Conservation (phyloP, 1,140 invertebrate genomes). For the Drosophila paulistorum region DNA sequence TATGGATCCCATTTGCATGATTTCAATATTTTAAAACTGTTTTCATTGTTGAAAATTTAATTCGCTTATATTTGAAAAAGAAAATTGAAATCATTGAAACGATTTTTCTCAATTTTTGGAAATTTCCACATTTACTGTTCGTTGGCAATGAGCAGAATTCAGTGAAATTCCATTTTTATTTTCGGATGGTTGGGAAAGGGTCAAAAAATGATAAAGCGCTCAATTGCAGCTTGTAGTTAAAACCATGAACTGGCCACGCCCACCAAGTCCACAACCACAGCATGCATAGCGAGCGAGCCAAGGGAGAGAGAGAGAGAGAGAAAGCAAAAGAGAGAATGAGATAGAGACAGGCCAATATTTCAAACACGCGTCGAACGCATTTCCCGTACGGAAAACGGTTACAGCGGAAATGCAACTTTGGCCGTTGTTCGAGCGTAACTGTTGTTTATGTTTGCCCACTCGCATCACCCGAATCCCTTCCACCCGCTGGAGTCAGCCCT, state of each 20-base stretch:
- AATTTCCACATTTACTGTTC: not conserved
- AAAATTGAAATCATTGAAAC: no score
- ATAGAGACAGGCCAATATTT: constrained; percentile 47
- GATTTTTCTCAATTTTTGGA: no score
- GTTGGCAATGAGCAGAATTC: not conserved
- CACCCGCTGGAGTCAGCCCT: not conserved
- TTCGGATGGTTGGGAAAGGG: not conserved
- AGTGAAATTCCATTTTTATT: not conserved
- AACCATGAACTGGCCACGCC: constrained; percentile 11
- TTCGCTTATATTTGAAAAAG: no score
- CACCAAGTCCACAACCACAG: not conserved
- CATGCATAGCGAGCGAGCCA: not conserved
- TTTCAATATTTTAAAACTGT: no score
- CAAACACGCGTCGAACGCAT: constrained; percentile 67
- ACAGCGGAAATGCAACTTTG: constrained; percentile 65
- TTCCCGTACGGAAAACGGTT: constrained; percentile 62
- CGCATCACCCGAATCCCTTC: constrained; percentile 10
- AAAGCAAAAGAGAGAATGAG: constrained; percentile 15
- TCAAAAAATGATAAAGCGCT: constrained; percentile 14
- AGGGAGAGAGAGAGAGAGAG: not conserved
- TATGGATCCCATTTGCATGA: no score
- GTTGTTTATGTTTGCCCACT: constrained; percentile 59
- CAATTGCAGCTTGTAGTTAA: constrained; percentile 7
- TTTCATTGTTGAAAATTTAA: no score
- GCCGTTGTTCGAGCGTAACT: constrained; percentile 61